A percentile compares a stretch with the other conserved stretches of the same genome.
These are phyloP conservation scores for Serranus cabrilla DNA, from an alignment of 2,797 vertebrate genomes.

Conservation along the genomic window DNA sequence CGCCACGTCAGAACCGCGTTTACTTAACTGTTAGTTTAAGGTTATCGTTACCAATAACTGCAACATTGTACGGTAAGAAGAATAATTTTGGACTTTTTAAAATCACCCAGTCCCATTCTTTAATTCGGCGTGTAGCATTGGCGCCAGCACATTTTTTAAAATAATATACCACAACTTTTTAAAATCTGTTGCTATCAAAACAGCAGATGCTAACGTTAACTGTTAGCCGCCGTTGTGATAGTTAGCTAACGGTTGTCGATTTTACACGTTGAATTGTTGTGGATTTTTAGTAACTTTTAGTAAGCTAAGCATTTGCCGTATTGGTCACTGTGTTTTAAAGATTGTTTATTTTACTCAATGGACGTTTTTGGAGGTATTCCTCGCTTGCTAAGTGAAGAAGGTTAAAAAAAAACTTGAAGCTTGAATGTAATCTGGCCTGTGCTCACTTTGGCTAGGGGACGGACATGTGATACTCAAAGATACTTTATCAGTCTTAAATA, in stretches of 20 bases:
- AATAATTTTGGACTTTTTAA: accelerated
- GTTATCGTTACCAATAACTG: accelerated
- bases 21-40: not conserved
- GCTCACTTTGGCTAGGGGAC: not conserved
- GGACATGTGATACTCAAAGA: not conserved
- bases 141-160: accelerated
- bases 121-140: not conserved
- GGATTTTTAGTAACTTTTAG: not conserved
- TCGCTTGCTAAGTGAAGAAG: accelerated
- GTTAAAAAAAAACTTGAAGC: not conserved
- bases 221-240: not conserved
- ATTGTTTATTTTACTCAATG: not conserved
- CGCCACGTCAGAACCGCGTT: not conserved
- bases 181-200: not conserved
- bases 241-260: too few relatives aligned
- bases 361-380: accelerated
- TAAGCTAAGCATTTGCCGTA: not conserved
- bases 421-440: not conserved
- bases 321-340: accelerated
- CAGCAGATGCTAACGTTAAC: not conserved
- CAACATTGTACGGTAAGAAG: accelerated
- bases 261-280: not conserved
- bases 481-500: not conserved
- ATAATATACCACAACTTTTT: not conserved
- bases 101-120: accelerated